These are phyloP conservation scores for Perca flavescens DNA, from an alignment of 2,113 vertebrate genomes.

Conservation along the genomic window DNA sequence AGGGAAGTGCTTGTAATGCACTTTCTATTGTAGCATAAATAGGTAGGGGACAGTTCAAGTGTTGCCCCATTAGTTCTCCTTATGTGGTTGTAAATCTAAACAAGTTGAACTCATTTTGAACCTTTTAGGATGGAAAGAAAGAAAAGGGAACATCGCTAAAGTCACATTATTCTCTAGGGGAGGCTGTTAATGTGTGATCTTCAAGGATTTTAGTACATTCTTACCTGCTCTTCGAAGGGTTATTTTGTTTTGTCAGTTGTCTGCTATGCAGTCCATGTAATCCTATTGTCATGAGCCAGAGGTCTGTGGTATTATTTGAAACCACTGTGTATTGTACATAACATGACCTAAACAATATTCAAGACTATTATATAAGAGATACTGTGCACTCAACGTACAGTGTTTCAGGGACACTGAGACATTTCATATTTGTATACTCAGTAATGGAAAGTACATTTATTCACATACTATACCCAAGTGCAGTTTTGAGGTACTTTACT, in stretches of 20 bases:
- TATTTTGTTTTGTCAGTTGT: slow-evolving; percentile 48
- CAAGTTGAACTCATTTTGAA: slow-evolving; percentile 9
- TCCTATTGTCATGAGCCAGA: background rate
- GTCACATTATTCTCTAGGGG: background rate
- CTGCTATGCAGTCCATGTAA: slow-evolving; percentile 24
- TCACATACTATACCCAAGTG: background rate
- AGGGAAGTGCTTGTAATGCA: slow-evolving; percentile 52
- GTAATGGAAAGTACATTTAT: background rate
- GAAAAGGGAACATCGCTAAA: background rate
- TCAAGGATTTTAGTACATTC: background rate
- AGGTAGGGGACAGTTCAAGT: slow-evolving; percentile 28
- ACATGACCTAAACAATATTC: background rate
- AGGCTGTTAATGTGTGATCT: background rate
- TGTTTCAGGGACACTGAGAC: background rate
- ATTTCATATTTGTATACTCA: background rate
- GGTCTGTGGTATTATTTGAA: background rate
- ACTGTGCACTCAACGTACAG: background rate
- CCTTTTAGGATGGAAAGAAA: background rate
- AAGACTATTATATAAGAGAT: background rate
- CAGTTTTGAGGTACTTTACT: background rate
- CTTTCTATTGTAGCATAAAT: slow-evolving; percentile 44
- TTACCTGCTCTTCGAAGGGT: slow-evolving; percentile 23
- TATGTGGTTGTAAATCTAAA: slow-evolving; percentile 18
- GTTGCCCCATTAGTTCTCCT: background rate
- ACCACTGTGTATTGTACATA: background rate